Conservation (phyloP, 2,888 invertebrate species). For the Acronicta psi region DNA sequence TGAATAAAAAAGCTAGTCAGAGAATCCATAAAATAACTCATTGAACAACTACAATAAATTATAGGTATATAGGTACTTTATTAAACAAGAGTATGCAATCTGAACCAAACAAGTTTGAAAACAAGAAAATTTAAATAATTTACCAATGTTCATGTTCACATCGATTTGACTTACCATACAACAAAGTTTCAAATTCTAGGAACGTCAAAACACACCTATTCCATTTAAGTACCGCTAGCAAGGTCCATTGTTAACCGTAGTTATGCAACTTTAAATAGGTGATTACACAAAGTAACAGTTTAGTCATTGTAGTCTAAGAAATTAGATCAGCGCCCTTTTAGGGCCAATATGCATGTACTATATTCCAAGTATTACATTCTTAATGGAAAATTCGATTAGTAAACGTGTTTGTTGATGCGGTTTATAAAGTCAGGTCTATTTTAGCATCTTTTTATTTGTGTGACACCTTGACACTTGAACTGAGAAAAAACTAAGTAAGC, state of each 20-base stretch:
- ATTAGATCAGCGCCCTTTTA: conserved; percentile 16
- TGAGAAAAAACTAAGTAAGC: too few relatives aligned
- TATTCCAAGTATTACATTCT: background rate
- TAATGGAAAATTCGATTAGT: background rate
- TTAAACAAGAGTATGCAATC: too few relatives aligned
- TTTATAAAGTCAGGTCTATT: conserved; percentile 13
- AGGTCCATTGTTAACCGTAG: conserved; percentile 30
- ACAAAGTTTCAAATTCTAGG: conserved; percentile 23
- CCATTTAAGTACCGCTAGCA: conserved; percentile 26
- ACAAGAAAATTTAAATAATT: conserved; percentile 35
- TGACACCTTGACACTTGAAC: background rate
- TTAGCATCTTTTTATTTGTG: background rate
- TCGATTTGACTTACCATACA: conserved; percentile 19
- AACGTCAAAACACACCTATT: conserved; percentile 37
- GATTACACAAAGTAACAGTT: conserved; percentile 22
- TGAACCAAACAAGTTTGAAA: conserved; percentile 2
- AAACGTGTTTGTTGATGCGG: background rate
- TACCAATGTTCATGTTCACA: conserved; percentile 22
- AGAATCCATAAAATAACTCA: too few relatives aligned
- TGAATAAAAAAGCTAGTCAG: too few relatives aligned
- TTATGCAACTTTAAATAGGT: conserved; percentile 37
- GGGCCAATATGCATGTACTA: background rate
- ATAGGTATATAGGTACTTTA: too few relatives aligned
- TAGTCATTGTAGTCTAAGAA: conserved; percentile 8
- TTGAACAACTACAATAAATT: too few relatives aligned